Conservation (phyloP, 2,113 vertebrate genomes). For the Marmota monax region DNA sequence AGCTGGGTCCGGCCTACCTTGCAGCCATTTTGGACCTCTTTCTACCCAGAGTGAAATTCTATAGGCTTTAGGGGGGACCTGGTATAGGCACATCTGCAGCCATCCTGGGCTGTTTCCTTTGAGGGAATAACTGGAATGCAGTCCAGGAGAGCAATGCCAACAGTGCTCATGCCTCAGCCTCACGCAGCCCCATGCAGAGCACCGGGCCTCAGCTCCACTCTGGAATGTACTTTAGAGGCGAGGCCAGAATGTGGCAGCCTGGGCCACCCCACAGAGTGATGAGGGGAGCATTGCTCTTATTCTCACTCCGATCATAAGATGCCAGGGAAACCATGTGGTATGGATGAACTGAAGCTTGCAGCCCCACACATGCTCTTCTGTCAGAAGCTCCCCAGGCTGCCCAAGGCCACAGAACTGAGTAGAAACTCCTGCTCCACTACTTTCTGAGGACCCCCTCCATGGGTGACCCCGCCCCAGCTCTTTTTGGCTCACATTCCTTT, state of each 20-base stretch:
- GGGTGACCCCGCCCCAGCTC: neutral
- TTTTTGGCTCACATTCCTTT: neutral
- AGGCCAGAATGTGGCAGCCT: neutral
- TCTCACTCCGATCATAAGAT: neutral
- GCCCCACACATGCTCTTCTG: fast-evolving
- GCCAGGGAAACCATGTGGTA: neutral
- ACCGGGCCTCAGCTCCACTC: fast-evolving
- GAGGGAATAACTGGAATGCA: neutral
- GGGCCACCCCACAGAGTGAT: neutral
- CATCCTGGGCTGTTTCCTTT: neutral
- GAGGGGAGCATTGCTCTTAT: neutral
- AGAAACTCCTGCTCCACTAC: neutral
- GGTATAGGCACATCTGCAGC: neutral
- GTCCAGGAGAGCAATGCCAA: neutral
- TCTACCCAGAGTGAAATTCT: neutral
- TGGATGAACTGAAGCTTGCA: neutral
- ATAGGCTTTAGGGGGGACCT: neutral
- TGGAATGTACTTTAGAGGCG: neutral
- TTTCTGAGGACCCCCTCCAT: neutral
- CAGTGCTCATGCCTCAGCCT: neutral
- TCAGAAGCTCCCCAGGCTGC: neutral
- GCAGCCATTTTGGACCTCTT: neutral
- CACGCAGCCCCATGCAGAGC: fast-evolving
- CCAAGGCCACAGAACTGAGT: neutral
- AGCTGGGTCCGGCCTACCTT: neutral